phyloP scores from a whole-genome alignment of 1,140 invertebrate genomes.

The Manduca sexta region DNA sequence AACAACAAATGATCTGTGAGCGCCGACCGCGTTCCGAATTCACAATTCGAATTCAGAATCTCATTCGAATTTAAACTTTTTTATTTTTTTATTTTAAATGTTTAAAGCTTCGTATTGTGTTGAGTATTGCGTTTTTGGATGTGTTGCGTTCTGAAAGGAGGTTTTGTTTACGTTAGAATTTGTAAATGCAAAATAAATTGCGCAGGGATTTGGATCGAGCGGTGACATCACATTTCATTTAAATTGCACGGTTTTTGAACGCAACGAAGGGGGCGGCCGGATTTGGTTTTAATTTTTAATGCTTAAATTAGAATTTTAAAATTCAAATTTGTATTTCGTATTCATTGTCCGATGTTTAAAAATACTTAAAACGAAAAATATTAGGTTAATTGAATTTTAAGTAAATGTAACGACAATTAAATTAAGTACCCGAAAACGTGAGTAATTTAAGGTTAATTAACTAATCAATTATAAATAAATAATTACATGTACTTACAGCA shows the following conservation, averaged over 20 bases:
- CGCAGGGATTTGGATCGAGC: conserved; percentile 13
- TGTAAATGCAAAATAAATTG: conserved; percentile 2
- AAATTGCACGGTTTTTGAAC: conserved; percentile 5
- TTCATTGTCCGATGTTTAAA: too few species aligned
- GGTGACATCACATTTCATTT: conserved; percentile 15
- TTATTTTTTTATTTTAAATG: neutral
- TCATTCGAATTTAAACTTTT: neutral
- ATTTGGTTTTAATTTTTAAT: too few species aligned
- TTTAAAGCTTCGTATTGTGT: neutral
- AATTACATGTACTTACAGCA: conserved; percentile 4
- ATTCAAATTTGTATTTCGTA: too few species aligned
- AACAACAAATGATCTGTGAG: neutral
- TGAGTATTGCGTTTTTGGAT: neutral
- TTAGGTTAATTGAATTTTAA: too few species aligned
- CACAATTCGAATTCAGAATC: neutral
- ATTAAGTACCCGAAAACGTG: too few species aligned
- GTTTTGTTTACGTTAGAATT: conserved; percentile 5
- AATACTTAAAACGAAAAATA: too few species aligned
- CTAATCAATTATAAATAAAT: neutral
- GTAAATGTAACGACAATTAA: too few species aligned
- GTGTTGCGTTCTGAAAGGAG: conserved; percentile 15
- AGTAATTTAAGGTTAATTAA: conserved; percentile 3
- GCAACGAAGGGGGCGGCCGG: conserved; percentile 10
- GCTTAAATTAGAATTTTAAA: too few species aligned
- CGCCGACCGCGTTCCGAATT: conserved; percentile 1